These are phyloP conservation scores for Lasioglossum pauxillum DNA, from an alignment of 2,888 invertebrate species.

Conservation along the genomic window DNA sequence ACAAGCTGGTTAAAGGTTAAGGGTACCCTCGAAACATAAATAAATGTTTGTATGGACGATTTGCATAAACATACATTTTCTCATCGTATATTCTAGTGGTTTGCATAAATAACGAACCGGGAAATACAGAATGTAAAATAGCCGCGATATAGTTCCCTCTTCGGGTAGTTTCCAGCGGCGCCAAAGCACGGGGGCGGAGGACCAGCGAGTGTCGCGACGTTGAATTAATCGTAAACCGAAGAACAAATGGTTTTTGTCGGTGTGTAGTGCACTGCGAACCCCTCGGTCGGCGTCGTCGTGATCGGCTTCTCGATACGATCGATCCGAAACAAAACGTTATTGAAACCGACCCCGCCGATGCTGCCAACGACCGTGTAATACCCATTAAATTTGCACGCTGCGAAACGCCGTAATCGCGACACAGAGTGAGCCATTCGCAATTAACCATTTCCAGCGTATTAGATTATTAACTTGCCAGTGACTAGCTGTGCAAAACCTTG, in stretches of 20 bases:
- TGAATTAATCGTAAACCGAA: conserved; percentile 63
- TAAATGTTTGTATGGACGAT: conserved; percentile 69
- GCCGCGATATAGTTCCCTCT: conserved; percentile 55
- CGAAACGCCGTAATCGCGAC: conserved; percentile 41
- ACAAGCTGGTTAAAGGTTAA: conserved; percentile 68
- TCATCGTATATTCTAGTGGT: conserved; percentile 75
- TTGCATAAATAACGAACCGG: conserved; percentile 80
- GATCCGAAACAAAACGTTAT: conserved; percentile 18
- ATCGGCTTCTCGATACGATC: conserved; percentile 18
- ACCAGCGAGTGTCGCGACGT: conserved; percentile 21
- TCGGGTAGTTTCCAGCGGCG: conserved; percentile 26
- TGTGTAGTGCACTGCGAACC: not conserved
- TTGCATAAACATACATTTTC: conserved; percentile 77
- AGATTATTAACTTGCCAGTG: conserved; percentile 56
- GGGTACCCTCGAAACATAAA: conserved; percentile 68
- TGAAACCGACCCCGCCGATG: not conserved
- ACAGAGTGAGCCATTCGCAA: conserved; percentile 47
- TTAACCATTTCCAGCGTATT: conserved; percentile 55
- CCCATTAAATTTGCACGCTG: conserved; percentile 19
- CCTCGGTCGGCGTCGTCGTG: not conserved
- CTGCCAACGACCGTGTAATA: conserved; percentile 16
- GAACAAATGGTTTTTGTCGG: conserved; percentile 24
- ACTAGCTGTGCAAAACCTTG: not conserved
- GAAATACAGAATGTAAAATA: conserved; percentile 77
- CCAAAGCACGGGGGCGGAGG: not conserved